A percentile compares a stretch with the other conserved stretches of the same genome.
Conservation (phyloP, 2,797 vertebrate genomes). For the Helicolenus hilgendorfi region DNA sequence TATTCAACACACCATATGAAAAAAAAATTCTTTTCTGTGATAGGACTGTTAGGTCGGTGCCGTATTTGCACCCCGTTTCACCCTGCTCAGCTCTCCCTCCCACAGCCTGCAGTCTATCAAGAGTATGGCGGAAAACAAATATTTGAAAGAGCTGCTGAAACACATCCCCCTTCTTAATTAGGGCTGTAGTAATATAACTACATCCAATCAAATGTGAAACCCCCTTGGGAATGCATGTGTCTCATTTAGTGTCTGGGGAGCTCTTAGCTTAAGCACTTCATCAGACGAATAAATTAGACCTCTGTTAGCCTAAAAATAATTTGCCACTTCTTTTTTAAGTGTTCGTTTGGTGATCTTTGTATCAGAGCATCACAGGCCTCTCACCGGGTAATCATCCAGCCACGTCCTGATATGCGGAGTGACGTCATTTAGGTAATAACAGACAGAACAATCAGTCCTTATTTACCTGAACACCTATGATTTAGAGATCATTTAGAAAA, state of each 20-base stretch:
- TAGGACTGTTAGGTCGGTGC: slow-evolving; percentile 52
- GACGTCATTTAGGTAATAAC: slow-evolving; percentile 20
- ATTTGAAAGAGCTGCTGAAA: slow-evolving; percentile 90
- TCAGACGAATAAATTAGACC: slow-evolving; percentile 92
- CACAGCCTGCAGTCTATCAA: slow-evolving; percentile 86
- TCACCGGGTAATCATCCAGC: slow-evolving; percentile 53
- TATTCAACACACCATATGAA: background rate
- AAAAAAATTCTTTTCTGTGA: slow-evolving; percentile 8
- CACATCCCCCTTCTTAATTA: slow-evolving; percentile 92
- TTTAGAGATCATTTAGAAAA: background rate
- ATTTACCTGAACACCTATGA: slow-evolving; percentile 7
- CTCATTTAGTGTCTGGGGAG: slow-evolving; percentile 90
- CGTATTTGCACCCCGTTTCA: slow-evolving; percentile 65
- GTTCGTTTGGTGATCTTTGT: slow-evolving; percentile 80
- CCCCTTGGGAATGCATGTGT: slow-evolving; percentile 87
- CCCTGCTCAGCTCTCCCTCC: slow-evolving; percentile 64
- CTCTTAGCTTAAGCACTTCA: slow-evolving; percentile 91
- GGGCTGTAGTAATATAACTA: slow-evolving; percentile 89
- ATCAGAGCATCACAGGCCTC: slow-evolving; percentile 68
- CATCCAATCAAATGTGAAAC: slow-evolving; percentile 89
- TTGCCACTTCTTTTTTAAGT: slow-evolving; percentile 83
- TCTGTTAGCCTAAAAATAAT: slow-evolving; percentile 90
- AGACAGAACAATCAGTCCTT: slow-evolving; percentile 1
- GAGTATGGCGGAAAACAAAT: slow-evolving; percentile 88
- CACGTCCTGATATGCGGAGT: slow-evolving; percentile 25